A percentile compares a stretch with the other conserved stretches of the same genome.
Conservation (phyloP, 2,113 vertebrate genomes). For the Thymallus thymallus region DNA sequence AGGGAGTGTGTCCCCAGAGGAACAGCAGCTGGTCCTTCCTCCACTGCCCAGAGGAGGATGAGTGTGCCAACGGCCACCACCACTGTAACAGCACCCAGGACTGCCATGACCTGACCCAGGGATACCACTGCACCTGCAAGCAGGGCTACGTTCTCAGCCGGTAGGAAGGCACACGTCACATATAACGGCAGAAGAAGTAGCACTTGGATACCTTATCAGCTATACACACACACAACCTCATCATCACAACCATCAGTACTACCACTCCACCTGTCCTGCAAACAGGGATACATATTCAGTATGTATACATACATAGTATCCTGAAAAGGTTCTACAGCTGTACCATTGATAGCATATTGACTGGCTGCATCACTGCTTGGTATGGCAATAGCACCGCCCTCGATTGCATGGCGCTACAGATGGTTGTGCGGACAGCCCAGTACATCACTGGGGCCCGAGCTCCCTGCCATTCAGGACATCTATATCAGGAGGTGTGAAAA, state of each 20-base stretch:
- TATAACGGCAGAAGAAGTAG: too few species aligned
- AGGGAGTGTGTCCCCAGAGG: slow-evolving; percentile 61
- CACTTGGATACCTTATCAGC: neutral
- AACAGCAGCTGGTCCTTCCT: slow-evolving; percentile 88
- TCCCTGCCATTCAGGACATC: too few species aligned
- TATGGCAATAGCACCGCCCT: too few species aligned
- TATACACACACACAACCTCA: neutral
- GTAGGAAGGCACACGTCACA: slow-evolving; percentile 49
- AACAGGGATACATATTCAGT: too few species aligned
- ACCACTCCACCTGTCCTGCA: too few species aligned
- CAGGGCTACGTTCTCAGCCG: slow-evolving; percentile 86
- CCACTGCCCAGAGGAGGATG: slow-evolving; percentile 87
- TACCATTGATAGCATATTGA: too few species aligned
- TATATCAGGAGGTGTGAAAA: too few species aligned
- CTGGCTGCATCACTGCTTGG: too few species aligned
- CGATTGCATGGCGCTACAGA: too few species aligned
- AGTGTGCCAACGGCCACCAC: slow-evolving; percentile 87
- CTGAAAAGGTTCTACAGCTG: too few species aligned
- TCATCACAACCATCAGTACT: neutral
- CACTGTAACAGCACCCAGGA: slow-evolving; percentile 89
- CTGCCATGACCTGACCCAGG: slow-evolving; percentile 80
- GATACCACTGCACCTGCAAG: slow-evolving; percentile 88
- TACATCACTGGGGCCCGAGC: too few species aligned
- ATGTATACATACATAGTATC: neutral
- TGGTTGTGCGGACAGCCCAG: too few species aligned